Percentiles rank a stretch among this genome's conserved stretches.
Conservation (phyloP, 2,113 vertebrate species). For the Mirza zaza region DNA sequence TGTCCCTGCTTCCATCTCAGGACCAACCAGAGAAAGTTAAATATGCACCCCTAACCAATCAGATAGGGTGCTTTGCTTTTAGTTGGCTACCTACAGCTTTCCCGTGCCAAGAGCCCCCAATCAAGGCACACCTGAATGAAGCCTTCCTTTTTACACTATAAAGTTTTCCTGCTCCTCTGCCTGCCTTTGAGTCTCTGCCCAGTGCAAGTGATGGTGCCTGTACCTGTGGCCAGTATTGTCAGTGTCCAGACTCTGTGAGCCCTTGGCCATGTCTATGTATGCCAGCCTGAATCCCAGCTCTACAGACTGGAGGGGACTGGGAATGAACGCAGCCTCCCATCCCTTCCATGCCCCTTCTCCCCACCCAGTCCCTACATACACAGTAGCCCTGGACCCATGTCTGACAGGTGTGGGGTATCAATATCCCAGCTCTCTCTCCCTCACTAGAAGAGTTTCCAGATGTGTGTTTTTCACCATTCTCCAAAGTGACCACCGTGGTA, state of each 20-base stretch:
- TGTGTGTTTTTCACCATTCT: not conserved
- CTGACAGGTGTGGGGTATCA: not conserved
- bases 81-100: not conserved
- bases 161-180: not conserved
- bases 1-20: not conserved
- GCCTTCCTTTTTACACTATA: not conserved
- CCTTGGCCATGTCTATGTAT: not conserved
- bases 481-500: not conserved
- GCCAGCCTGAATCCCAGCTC: not conserved
- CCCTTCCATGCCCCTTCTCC: not conserved
- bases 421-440: not conserved
- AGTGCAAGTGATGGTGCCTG: not conserved
- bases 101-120: not conserved
- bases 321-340: not conserved
- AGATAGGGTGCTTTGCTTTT: not conserved
- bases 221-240: no score
- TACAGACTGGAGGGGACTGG: not conserved
- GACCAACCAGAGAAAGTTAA: not conserved
- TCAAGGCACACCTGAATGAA: not conserved
- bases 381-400: not conserved
- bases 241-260: not conserved
- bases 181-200: not conserved
- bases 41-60: not conserved
- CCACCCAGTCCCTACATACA: not conserved
- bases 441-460: not conserved